Evolutionary conservation across 1,140 invertebrate species (phyloP), one percentile per base, ranked within the genome.

Genomic region (Lepidotrigona ventralis): DNA sequence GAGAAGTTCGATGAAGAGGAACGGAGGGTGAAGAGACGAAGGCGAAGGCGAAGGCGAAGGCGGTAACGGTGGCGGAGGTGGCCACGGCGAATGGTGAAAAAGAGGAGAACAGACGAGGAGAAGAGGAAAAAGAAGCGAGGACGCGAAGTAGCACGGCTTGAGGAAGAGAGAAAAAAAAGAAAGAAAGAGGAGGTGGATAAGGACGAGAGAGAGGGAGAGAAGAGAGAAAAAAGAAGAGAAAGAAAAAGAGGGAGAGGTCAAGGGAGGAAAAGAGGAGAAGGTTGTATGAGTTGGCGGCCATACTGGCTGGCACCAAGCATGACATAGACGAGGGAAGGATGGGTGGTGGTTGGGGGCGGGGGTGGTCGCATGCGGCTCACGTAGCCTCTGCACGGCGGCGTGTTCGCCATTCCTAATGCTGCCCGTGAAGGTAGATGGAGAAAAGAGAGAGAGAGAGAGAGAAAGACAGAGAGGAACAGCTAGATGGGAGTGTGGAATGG

Each of bases 371-470:
- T 95, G 95, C 95, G 92, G 93, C 94, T 95, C 95, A 95, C 95
- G 95, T 95, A 95, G 93, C 93, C 94, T 95, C 95, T 95, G 95
- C 95, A 95, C 93, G 93, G 93, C 94, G 93, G 93, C 95, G 95
- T 95, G 95, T 95, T 95, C 94, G 95, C 95, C 95, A 95, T 95
- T 95, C 95, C 94, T 95, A 95, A 95, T 95, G 94, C 93, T 92
- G 91, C 91, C 91, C 79, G 86, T 89, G 87, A 90, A 90, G 91
- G 91, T 92, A 89, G 90, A 92, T 90, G 89, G 90, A 86, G 88
- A 88, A 89, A 84, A 89, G 85, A 77, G 86, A 84, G 85, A 79
- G 69, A 76, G 68, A 72, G 23, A 85, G n/a, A 70, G 77, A 69
- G 58, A 85, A 39, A 66, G 73, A 73, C 73, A 46, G 66, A 74